Evolutionary conservation across 92 coral and sea anemone species (phyloP).

Genomic region (Zoanthus sociatus): DNA sequence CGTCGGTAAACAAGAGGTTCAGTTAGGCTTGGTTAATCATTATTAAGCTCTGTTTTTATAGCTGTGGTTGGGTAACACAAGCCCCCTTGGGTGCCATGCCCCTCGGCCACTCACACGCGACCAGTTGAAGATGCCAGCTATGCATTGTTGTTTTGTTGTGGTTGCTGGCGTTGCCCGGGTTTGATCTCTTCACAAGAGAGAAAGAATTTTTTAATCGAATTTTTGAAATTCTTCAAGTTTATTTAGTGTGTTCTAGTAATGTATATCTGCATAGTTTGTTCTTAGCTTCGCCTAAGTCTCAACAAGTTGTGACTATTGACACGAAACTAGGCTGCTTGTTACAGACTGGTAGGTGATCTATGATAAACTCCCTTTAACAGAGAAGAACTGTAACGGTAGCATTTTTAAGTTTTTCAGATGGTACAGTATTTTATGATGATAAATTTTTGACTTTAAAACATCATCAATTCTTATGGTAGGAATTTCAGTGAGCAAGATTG

Average conservation of each 20-base stretch:
- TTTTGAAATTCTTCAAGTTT: constrained; percentile 6
- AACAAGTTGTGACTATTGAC: background rate
- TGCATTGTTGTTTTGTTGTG: constrained; percentile 27
- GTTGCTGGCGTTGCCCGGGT: background rate
- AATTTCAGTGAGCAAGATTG: too few relatives aligned
- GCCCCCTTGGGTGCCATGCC: background rate
- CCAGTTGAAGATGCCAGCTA: background rate
- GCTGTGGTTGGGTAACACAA: background rate
- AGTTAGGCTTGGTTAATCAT: background rate
- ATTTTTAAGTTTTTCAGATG: background rate
- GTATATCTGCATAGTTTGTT: background rate
- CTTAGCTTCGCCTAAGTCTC: background rate
- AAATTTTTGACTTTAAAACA: background rate
- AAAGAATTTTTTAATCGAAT: background rate
- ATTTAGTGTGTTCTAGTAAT: background rate
- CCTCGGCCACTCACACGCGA: constrained; percentile 4
- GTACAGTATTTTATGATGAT: background rate
- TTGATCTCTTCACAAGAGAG: background rate
- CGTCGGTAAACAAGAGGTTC: background rate
- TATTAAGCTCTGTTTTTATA: background rate
- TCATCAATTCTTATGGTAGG: too few relatives aligned
- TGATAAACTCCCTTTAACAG: too few relatives aligned
- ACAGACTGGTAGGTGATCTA: too few relatives aligned
- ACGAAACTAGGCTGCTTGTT: background rate
- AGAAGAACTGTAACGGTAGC: too few relatives aligned